Evolutionary conservation across 2,888 invertebrate genomes (phyloP), one percentile per base, ranked within the genome.

Genomic region (Penaeus monodon): DNA sequence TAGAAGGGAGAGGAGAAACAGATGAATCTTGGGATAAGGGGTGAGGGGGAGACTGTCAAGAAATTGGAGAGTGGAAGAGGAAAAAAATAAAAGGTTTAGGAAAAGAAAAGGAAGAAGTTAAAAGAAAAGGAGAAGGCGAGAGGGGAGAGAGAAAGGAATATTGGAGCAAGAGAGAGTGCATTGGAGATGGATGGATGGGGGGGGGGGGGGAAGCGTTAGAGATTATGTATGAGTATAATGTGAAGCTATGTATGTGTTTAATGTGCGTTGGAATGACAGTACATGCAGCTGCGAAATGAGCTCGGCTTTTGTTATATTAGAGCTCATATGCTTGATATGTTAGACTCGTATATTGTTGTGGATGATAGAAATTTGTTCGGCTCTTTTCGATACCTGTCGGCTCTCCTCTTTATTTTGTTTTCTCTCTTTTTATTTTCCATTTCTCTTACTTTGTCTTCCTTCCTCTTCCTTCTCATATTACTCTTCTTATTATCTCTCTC

Each of bases 101-200:
- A 64, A 27, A 65, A 22, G 29, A n/a, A 64, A 65, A 64, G 79
- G 44, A 10, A 1, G 66, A 66, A 38, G 38, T 38, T 27, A 27
- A 63, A 38, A 64, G 65, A 33, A 17, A 64, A 33, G 29, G 17
- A 10, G 79, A 64, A 64, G 63, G 65, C 2, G 22, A 64, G 65
- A 29, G 79, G 33, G 38, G 80, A 80, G n/a, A 65, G 65, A 65
- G 66, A 49, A 66, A 68, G 81, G 10, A n/a, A 20, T 27, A 17
- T n/a, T 64, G 12, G 27, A 20, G 38, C 33, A 24, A 14, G 6
- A 33, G n/a, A 44, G 82, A 82, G 66, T 27, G 63, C n/a, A 20
- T 78, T 49, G 44, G 14, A 81, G n/a, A 73, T 57, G 33, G 27
- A 22, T 33, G 33, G 63, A 14, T 73, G 64, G 29, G 63, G 64